Base-by-base conservation (phyloP, 2,797 vertebrate genomes). In the Rhinogobio ventralis region DNA sequence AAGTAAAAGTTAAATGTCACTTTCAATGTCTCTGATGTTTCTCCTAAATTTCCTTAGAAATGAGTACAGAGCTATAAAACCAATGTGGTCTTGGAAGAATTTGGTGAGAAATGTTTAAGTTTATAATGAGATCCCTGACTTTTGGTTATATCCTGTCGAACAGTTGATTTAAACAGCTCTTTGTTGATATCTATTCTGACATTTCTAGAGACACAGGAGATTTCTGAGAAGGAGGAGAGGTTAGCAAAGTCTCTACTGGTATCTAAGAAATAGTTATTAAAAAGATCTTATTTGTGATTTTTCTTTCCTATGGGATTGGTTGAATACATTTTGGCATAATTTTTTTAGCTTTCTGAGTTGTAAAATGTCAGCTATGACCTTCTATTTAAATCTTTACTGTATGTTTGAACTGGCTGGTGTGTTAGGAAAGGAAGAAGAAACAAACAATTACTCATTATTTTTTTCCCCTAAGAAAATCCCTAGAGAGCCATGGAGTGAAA, bases 371-470 rank as follows among this genome's bases (percentile, higher is more conserved):
- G 28, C 28, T 19, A 25, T 25, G 28, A 39, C 33, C 23, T 57
- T 11, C 6, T 4, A n/a, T 60, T 33, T 46, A 77, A 68, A 68
- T 55, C 25, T 82, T 77, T 42, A 68, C 72, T 67, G 71, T 67
- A 68, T 30, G 53, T 28, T 62, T 84, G 13, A 68, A 55, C 42
- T 30, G 14, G 49, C 23, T 68, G 57, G 36, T 49, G 39, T 81
- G 11, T 60, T 68, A 28, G 9, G 36, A 67, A 67, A 60, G 19
- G 25, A 78, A 71, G 28, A 49, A 51, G 46, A 51, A 71, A 76
- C 46, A 81, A 86, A 88, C 67, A 83, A 39, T 81, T 42, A 68
- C 62, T 33, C 39, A 7, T n/a, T 23, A 17, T 46, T 28, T 62
- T 13, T 10, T 23, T 42, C 1, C 8, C 36, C 36, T 30, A 6